Base-by-base conservation (phyloP, 1,140 invertebrate species). In the Diplogasteroides magnus region DNA sequence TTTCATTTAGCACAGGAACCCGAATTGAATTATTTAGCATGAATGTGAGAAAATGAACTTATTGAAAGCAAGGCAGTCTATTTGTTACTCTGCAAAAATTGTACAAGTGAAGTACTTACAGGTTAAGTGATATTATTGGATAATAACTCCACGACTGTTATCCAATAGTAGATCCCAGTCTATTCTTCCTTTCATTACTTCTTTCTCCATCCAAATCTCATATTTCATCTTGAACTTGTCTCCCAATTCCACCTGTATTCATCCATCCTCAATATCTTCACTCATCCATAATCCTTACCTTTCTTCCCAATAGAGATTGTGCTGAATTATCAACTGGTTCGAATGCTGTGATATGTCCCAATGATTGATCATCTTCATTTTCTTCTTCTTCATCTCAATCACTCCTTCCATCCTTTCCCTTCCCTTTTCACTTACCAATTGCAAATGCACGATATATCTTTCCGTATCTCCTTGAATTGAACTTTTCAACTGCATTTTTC, bases 181-280 rank as follows among this genome's bases (percentile, higher is more conserved):
- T 59, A 88, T 85, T 37, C 84, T 83, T 72, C 89, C 89, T 78
- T 91, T 89, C 84, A 92, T 97, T 2, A 99, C 96, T 87, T 98
- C 95, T 82, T 93, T 89, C 77, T 98, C 90, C 28, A 98, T 85
- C 96, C 96, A 99, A 14, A 91, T 83, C 81, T 95, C 91, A 84
- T 98, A 98, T 83, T 98, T 93, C 74, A 90, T 67, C 48, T 74
- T 78, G 80, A 98, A 98, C 81, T 94, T 93, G 31, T 63, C 48
- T 19, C 63, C 61, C 14, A 32, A 23, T 31, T 26, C 64, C 68
- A 70, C 64, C 61, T 69, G 68, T 28, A 69, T 56, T 3, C 66
- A 66, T 19, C 61, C 48, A 26, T 68, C 13, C 13, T 66, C 64
- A 6, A 27, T 26, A 48, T 25, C 48, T 66, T 26, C 64, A 56